phyloP scores from a whole-genome alignment of 2,888 invertebrate genomes.

The Cerastis rubricosa region DNA sequence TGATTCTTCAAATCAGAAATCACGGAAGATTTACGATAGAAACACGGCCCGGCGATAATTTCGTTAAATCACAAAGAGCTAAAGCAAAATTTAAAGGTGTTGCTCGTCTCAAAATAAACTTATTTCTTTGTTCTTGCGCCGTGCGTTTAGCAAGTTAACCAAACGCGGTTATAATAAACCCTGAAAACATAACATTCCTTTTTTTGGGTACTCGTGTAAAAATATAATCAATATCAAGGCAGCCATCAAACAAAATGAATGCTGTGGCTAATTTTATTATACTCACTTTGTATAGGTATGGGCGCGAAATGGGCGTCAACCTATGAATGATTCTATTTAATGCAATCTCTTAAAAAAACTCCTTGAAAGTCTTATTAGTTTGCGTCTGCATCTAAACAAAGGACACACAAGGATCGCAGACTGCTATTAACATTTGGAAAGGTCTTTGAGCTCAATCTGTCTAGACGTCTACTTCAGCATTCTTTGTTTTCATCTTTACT shows the following conservation, averaged over 20 bases:
- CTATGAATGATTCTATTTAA: background rate
- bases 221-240: background rate
- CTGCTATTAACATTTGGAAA: conserved; percentile 30
- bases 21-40: background rate
- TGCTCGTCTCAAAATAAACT: conserved; percentile 11
- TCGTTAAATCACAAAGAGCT: background rate
- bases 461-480: conserved; percentile 30
- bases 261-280: background rate
- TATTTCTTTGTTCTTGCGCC: conserved; percentile 7
- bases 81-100: conserved; percentile 3
- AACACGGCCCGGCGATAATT: background rate
- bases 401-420: conserved; percentile 5
- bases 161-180: background rate
- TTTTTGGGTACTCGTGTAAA: background rate
- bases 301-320: background rate
- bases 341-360: conserved; percentile 6
- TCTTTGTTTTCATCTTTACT: conserved; percentile 29
- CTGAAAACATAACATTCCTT: background rate
- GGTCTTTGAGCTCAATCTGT: conserved; percentile 42
- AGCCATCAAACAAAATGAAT: background rate
- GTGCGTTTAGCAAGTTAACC: background rate
- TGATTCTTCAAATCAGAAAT: background rate
- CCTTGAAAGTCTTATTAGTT: conserved; percentile 7
- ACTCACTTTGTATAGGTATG: background rate
- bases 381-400: conserved; percentile 27